Percentiles rank a stretch among this genome's conserved stretches.
phyloP scores from a whole-genome alignment of 2,113 vertebrate genomes.

The Syngnathus floridae region DNA sequence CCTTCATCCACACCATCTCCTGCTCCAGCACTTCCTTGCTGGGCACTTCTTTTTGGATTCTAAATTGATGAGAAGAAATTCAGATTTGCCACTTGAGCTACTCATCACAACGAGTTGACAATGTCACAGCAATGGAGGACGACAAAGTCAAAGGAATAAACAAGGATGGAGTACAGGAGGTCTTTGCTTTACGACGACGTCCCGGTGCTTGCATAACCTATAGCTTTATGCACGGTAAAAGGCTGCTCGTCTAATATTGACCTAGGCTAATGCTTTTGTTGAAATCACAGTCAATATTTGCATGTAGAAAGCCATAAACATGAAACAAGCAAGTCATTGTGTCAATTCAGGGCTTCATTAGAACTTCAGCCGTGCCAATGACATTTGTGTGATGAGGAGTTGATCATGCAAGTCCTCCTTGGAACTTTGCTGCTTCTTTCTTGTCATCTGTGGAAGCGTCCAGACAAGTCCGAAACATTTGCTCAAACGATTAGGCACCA shows the following conservation, averaged over 20 bases:
- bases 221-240: neutral
- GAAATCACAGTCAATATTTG: neutral
- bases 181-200: neutral
- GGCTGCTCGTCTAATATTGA: neutral
- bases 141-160: neutral
- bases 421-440: too few relatives aligned
- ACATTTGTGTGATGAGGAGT: conserved; percentile 15
- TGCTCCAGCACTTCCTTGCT: conserved; percentile 77
- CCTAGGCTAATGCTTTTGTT: neutral
- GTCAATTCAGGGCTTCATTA: neutral
- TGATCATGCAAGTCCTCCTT: too few relatives aligned
- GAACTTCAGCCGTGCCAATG: conserved; percentile 33
- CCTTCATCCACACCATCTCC: conserved; percentile 90
- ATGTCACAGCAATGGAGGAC: neutral
- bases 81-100: neutral
- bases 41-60: conserved; percentile 82
- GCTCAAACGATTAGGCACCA: too few relatives aligned
- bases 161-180: neutral
- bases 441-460: too few relatives aligned
- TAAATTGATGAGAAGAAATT: conserved; percentile 37
- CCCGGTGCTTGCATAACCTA: neutral
- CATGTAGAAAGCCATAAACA: too few relatives aligned
- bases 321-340: too few relatives aligned
- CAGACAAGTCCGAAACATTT: too few relatives aligned
- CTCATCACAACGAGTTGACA: neutral